Base-by-base conservation (phyloP, 2,888 invertebrate genomes). In the Orchestes rusci region DNA sequence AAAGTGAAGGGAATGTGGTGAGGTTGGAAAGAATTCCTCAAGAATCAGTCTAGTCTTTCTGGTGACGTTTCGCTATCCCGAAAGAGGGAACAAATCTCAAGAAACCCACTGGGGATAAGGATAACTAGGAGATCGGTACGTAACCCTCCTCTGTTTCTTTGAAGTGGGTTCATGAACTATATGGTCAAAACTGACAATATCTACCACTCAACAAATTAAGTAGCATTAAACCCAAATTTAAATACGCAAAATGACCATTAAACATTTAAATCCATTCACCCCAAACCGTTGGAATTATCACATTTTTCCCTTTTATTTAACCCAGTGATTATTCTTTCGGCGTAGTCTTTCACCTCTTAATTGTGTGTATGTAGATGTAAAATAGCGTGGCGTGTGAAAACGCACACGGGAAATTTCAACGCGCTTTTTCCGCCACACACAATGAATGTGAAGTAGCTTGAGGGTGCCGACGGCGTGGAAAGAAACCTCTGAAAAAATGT, bases 401-500 rank as follows among this genome's bases (percentile, higher is more conserved):
- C 47, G 44, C 51, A n/a, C n/a, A 43, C 46, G 51, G 54, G 53
- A 55, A 56, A 50, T 56, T 55, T 54, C 52, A 51, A 48, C 54
- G 39, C 48, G 34, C 36, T 47, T 43, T 43, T 46, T 43, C 46
- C 43, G 39, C 23, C 39, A 45, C 51, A 49, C 54, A 45, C 54
- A 48, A 53, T 56, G 56, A 56, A 58, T 58, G 53, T 43, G 56
- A 56, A 57, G 54, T 53, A 55, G 55, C 53, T 56, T 29, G 38
- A 28, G 39, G 45, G 54, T 45, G 51, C 28, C 28, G 45, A 30
- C 37, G 23, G 23, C 10, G 23, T 10, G 5, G 23, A 46, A 40
- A 55, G 57, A 60, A 64, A 59, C 35, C 29, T 39, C 35, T 39
- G 45, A 62, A 66, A 65, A 66, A 66, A 66, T 64, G 60, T 62